A percentile compares a stretch with the other conserved stretches of the same genome.
Conservation (phyloP, 2,797 vertebrate species). For the Borostomias antarcticus region DNA sequence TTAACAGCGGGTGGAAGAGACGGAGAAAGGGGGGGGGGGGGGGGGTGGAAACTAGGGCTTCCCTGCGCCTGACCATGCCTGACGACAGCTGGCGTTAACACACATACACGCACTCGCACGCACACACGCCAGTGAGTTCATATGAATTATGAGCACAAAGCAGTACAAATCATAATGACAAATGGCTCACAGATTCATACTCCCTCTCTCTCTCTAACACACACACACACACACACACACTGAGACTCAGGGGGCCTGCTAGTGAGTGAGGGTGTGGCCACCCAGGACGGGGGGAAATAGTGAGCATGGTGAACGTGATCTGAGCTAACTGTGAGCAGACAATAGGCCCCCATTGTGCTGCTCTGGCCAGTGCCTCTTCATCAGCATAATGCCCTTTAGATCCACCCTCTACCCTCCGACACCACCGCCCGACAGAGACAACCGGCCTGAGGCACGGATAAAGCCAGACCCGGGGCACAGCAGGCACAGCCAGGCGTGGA, state of each 20-base stretch:
- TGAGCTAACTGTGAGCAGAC: constrained; percentile 60
- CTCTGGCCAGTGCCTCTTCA: constrained; percentile 57
- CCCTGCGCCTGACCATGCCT: not conserved
- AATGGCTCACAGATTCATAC: not conserved
- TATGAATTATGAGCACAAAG: not conserved
- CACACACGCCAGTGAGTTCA: not conserved
- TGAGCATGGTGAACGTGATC: constrained; percentile 67
- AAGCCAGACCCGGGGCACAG: not conserved
- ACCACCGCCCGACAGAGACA: constrained; percentile 15
- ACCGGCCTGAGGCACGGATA: constrained; percentile 19
- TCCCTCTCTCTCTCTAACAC: not conserved
- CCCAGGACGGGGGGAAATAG: constrained; percentile 61
- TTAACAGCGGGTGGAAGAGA: constrained; percentile 46
- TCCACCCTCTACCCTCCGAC: constrained; percentile 37
- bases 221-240: constrained; percentile 2
- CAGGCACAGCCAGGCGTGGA: constrained; percentile 2
- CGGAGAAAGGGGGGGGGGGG: constrained; percentile 23
- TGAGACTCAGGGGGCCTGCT: not conserved
- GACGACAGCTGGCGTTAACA: constrained; percentile 39
- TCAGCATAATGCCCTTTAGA: constrained; percentile 67
- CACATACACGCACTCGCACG: not conserved
- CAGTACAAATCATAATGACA: not conserved
- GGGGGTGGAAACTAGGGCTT: constrained; percentile 1
- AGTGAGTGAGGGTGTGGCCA: constrained; percentile 54
- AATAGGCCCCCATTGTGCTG: constrained; percentile 70